Percentiles rank a stretch among this genome's conserved stretches.
These are phyloP conservation scores for Mus caroli DNA, from an alignment of 2,797 vertebrate species.

Conservation along the genomic window DNA sequence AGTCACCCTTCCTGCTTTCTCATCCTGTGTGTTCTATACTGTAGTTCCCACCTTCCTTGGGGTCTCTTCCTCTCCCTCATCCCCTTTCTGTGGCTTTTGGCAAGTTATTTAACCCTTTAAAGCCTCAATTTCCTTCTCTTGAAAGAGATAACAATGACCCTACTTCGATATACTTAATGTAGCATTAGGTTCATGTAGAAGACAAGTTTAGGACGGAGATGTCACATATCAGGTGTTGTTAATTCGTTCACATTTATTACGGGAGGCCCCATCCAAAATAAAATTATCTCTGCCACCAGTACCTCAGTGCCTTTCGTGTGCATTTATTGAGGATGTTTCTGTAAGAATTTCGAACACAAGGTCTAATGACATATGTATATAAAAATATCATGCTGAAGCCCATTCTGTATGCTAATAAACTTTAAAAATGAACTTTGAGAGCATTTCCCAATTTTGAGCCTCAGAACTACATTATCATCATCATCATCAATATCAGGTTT, in stretches of 20 bases:
- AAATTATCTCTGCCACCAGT: not conserved
- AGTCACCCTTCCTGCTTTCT: not conserved
- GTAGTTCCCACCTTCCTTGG: not conserved
- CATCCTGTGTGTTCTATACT: not conserved
- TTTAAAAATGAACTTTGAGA: not conserved
- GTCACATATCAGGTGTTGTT: not conserved
- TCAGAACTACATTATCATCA: not conserved
- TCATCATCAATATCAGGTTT: not conserved
- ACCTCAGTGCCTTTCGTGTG: not conserved
- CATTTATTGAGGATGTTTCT: constrained; percentile 3
- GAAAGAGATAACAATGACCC: not conserved
- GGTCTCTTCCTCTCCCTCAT: not conserved
- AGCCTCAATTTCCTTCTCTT: not conserved
- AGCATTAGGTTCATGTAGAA: not conserved
- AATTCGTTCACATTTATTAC: not conserved
- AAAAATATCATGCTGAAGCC: not conserved
- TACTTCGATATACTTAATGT: not conserved
- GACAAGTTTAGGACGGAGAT: not conserved
- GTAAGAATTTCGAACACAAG: constrained; percentile 13
- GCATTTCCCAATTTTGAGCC: not conserved
- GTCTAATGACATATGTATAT: not conserved
- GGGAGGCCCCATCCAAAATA: too few species aligned
- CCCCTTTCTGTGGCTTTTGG: not conserved
- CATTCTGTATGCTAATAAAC: not conserved
- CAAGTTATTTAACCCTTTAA: not conserved